Evolutionary conservation across 2,797 vertebrate species (phyloP).

Genomic region (Alca torda): DNA sequence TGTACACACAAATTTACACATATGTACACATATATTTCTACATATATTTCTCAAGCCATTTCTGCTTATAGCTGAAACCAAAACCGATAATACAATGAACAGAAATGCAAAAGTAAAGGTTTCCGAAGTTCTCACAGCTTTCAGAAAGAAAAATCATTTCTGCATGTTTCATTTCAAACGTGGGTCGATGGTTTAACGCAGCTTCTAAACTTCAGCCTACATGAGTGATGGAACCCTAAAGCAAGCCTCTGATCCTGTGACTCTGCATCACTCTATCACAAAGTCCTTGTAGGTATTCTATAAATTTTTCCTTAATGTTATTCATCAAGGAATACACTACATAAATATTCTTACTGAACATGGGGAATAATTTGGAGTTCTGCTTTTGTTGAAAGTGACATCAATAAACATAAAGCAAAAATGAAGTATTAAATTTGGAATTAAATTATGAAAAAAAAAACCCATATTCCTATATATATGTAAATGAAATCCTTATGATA

Average conservation of each 20-base stretch:
- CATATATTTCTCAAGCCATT: background rate
- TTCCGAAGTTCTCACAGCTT: background rate
- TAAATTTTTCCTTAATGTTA: background rate
- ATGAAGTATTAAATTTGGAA: background rate
- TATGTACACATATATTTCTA: background rate
- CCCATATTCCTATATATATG: background rate
- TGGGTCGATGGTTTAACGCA: background rate
- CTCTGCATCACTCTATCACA: background rate
- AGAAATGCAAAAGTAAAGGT: background rate
- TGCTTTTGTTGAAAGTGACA: slow-evolving; percentile 48
- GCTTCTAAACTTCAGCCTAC: background rate
- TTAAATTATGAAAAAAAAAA: background rate
- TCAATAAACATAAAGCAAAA: background rate
- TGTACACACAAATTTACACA: too few relatives aligned
- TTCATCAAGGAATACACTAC: background rate
- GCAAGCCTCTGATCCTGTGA: background rate
- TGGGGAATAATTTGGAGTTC: background rate
- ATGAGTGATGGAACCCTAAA: background rate
- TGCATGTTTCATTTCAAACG: background rate
- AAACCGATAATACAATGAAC: background rate
- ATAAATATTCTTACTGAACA: background rate
- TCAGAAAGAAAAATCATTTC: background rate
- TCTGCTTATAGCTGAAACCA: background rate
- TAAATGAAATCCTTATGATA: background rate
- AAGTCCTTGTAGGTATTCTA: background rate